A percentile compares a stretch with the other conserved stretches of the same genome.
Evolutionary conservation across 2,888 invertebrate species (phyloP).

Genomic region (Nemotelus pantherinus): DNA sequence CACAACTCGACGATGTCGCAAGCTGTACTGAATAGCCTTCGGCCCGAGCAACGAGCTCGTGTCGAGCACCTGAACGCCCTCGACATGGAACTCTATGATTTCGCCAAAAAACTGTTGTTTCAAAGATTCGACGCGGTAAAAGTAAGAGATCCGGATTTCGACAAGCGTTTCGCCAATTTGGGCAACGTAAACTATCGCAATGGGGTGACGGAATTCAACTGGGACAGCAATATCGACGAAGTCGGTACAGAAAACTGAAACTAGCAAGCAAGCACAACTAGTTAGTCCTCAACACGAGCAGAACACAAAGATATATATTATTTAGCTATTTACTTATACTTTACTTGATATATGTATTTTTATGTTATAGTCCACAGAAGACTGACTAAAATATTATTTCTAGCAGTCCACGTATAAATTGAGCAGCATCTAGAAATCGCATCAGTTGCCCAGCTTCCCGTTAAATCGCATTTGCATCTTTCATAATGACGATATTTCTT

Average conservation of each 20-base stretch:
- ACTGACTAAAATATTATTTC: constrained; percentile 15
- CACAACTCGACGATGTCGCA: constrained; percentile 91
- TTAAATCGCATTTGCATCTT: too few relatives aligned
- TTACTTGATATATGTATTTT: neutral
- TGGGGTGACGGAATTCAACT: constrained; percentile 86
- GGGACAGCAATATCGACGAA: constrained; percentile 85
- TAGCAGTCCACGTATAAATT: constrained; percentile 1
- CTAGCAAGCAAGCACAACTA: neutral
- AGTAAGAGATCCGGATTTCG: constrained; percentile 82
- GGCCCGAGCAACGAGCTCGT: constrained; percentile 76
- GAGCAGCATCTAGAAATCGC: too few relatives aligned
- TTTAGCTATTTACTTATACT: constrained; percentile 5
- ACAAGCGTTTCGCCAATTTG: constrained; percentile 83
- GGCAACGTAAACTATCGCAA: constrained; percentile 80
- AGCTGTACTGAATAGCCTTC: constrained; percentile 80
- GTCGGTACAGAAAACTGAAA: constrained; percentile 57
- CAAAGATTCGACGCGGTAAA: constrained; percentile 83
- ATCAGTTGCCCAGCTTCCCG: too few relatives aligned
- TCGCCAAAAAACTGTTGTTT: constrained; percentile 88
- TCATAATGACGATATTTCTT: too few relatives aligned
- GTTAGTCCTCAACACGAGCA: too few relatives aligned
- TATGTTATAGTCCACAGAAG: constrained; percentile 11
- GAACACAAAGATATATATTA: constrained; percentile 6
- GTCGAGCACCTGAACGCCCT: constrained; percentile 85
- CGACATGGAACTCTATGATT: constrained; percentile 93